Percentiles rank a stretch among this genome's conserved stretches.
Evolutionary conservation across 2,888 invertebrate genomes (phyloP).

Genomic region (Nephrotoma flavescens): DNA sequence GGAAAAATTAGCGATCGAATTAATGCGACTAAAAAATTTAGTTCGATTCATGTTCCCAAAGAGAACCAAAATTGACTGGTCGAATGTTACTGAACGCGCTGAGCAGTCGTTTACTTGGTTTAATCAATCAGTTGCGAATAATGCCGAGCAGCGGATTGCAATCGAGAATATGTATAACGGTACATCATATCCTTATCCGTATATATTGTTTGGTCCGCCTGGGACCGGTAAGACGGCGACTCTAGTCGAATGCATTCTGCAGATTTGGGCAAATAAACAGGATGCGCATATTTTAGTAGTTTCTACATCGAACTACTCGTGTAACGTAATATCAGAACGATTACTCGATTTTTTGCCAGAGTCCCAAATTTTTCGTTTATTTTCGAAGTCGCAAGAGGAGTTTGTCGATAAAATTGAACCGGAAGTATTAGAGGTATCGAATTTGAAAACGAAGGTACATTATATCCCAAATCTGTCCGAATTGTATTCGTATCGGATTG

Average conservation of each 20-base stretch:
- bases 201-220: conserved; percentile 76
- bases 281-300: conserved; percentile 42
- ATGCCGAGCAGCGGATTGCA: conserved; percentile 46
- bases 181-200: conserved; percentile 50
- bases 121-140: conserved; percentile 31
- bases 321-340: conserved; percentile 45
- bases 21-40: not conserved
- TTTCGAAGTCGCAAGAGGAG: conserved; percentile 27
- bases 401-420: conserved; percentile 26
- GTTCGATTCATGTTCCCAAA: not conserved
- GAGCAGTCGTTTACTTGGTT: conserved; percentile 11
- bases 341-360: conserved; percentile 25
- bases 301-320: conserved; percentile 57
- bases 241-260: conserved; percentile 51
- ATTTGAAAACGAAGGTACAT: conserved; percentile 24
- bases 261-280: conserved; percentile 33
- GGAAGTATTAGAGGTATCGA: conserved; percentile 30
- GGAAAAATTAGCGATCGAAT: not conserved
- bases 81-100: not conserved
- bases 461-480: conserved; percentile 33
- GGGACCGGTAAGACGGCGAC: conserved; percentile 59
- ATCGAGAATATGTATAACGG: conserved; percentile 50
- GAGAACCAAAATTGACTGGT: not conserved
- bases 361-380: conserved; percentile 31
- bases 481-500: conserved; percentile 39